Base-by-base conservation (phyloP, 2,888 invertebrate genomes). In the Ellobium chinense region DNA sequence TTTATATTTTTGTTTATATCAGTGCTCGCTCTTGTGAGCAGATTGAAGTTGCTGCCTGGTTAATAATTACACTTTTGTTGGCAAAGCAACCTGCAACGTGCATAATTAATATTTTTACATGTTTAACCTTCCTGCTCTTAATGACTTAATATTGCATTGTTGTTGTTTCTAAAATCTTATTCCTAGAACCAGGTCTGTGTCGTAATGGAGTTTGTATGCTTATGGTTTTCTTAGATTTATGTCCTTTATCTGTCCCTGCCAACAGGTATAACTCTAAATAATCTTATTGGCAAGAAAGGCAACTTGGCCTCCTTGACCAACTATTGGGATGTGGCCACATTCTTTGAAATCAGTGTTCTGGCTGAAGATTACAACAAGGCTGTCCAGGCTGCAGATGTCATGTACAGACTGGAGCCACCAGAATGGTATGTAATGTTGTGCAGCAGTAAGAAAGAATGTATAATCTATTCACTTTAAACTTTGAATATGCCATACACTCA, bases 261-360 rank as follows among this genome's bases (percentile, higher is more conserved):
- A 87, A 66, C 93, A 95, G 96, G 96, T 70, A 97, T 98, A 95
- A 97, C 98, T 12, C 94, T 99, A 84, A 99, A 99, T 93, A 98
- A 98, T 94, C 94, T 99, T 81, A 99, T 99, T 89, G 99, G 99
- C 0, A 97, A 98, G 92, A 99, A 99, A 92, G 99, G 99, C 63
- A 98, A 97, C 91, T 94, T 99, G 37, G 95, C 96, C 0, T 97
- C 97, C 0, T 94, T 99, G 29, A 96, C 96, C 87, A 99, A 99
- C 92, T 99, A 99, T 92, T 99, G 99, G 99, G 99, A 99, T 93
- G 99, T 99, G 21, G 99, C 99, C 0, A 99, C 98, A 1, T 99
- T 98, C 94, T 99, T 99, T 93, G 99, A 99, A 94, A 99, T 99
- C 86, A 98, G 98, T 68, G 99, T 99, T 0, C 94, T 99, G 39